Evolutionary conservation across 2,888 invertebrate species (phyloP), one percentile per base, ranked within the genome.

Genomic region (Tanypteryx hageni): DNA sequence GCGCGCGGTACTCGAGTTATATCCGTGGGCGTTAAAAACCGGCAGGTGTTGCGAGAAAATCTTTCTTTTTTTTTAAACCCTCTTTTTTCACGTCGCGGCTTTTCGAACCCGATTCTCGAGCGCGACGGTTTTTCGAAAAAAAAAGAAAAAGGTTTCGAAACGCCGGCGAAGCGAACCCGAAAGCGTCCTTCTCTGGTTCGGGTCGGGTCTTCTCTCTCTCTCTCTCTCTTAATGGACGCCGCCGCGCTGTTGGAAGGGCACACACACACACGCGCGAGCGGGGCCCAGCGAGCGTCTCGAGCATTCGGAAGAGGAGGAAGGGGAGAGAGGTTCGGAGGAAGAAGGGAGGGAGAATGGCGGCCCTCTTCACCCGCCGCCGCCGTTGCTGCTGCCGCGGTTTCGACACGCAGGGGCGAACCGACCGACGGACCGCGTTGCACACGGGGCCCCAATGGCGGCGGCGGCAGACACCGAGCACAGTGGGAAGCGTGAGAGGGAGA

Each of bases 381-480:
- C 44, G 44, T 44, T 44, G 44, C 44, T 44, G 44, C 44, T 18
- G 83, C 83, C 85, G 85, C 85, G 85, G 58, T 22, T 86, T 64
- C 27, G 89, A 64, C 64, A 61, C 89, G 89, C 86, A 68, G 68
- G 64, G 68, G 92, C 92, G 81, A 89, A 92, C 92, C 93, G 92
- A 92, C 44, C 82, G 93, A 89, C 89, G 92, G 93, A 92, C 85
- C 92, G 93, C 76, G 92, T 76, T 81, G 58, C 92, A 92, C 92
- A 85, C 59, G 93, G 94, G 94, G 94, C 93, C 94, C 94, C 94
- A 94, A 95, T 94, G 95, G 94, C 94, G 94, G 94, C 94, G 94
- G n/a, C n/a, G n/a, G n/a, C n/a, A n/a, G n/a, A n/a, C n/a, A n/a
- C n/a, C n/a, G n/a, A n/a, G n/a, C n/a, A n/a, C n/a, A n/a, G n/a